A percentile compares a stretch with the other conserved stretches of the same genome.
These are phyloP conservation scores for Pantala flavescens DNA, from an alignment of 1,140 invertebrate genomes.

Conservation along the genomic window DNA sequence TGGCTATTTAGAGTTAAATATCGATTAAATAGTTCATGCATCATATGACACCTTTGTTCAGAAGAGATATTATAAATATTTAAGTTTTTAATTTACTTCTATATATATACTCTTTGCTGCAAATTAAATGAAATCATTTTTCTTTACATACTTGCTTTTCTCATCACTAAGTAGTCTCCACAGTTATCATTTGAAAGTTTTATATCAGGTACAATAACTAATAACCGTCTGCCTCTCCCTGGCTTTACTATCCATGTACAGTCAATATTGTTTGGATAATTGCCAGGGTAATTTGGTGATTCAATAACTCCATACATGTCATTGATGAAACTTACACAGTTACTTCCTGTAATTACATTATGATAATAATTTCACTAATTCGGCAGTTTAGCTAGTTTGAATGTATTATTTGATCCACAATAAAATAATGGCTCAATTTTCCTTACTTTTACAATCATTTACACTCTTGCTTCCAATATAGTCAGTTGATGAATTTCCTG, in stretches of 20 bases:
- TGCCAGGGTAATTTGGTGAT: conserved; percentile 51
- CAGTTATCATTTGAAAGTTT: conserved; percentile 16
- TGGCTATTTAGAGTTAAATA: too few relatives aligned
- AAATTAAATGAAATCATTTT: too few relatives aligned
- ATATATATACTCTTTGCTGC: too few relatives aligned
- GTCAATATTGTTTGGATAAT: conserved; percentile 49
- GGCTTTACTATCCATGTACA: conserved; percentile 52
- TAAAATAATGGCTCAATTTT: neutral
- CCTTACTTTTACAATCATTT: conserved; percentile 19
- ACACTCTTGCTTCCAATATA: neutral
- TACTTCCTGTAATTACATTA: neutral
- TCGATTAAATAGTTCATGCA: too few relatives aligned
- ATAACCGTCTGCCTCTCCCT: conserved; percentile 36
- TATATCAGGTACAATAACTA: conserved; percentile 19
- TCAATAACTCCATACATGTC: conserved; percentile 17
- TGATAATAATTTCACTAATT: neutral
- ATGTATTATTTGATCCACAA: neutral
- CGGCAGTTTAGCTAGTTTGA: neutral
- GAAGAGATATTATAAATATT: neutral
- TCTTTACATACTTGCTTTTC: conserved; percentile 19
- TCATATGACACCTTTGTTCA: neutral
- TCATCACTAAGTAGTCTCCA: conserved; percentile 19
- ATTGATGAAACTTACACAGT: conserved; percentile 17
- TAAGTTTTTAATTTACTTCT: too few relatives aligned
- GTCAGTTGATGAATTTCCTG: conserved; percentile 19